phyloP scores from a whole-genome alignment of 2,888 invertebrate species.

The Rhamphomyia laevipes region DNA sequence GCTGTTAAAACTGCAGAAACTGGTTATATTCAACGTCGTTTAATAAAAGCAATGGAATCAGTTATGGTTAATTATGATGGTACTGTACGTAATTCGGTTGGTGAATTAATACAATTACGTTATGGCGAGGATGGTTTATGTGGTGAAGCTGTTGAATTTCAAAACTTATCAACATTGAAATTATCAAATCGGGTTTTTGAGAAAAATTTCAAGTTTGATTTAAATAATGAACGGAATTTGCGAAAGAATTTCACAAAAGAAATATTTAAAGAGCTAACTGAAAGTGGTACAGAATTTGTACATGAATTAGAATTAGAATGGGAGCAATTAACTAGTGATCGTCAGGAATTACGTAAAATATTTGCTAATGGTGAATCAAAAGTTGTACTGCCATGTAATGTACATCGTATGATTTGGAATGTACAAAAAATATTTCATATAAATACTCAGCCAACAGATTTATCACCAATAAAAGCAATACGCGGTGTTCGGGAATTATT shows the following conservation, averaged over 20 bases:
- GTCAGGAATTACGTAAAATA: slow-evolving; percentile 71
- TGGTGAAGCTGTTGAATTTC: slow-evolving; percentile 83
- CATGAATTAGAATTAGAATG: slow-evolving; percentile 86
- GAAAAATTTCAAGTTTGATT: slow-evolving; percentile 85
- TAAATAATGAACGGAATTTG: slow-evolving; percentile 77
- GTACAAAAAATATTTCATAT: slow-evolving; percentile 98
- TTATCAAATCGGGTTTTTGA: slow-evolving; percentile 81
- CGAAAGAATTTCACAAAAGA: slow-evolving; percentile 63
- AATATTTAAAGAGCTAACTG: slow-evolving; percentile 77
- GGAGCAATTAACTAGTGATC: slow-evolving; percentile 78
- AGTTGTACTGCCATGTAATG: slow-evolving; percentile 90
- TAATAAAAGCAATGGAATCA: slow-evolving; percentile 97
- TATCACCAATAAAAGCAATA: slow-evolving; percentile 72
- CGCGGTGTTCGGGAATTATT: slow-evolving; percentile 76
- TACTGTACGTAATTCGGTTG: slow-evolving; percentile 85
- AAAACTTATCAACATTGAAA: slow-evolving; percentile 57
- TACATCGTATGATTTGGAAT: slow-evolving; percentile 97
- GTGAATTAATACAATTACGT: slow-evolving; percentile 73
- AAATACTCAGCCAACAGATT: slow-evolving; percentile 78
- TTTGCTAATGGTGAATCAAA: slow-evolving; percentile 94
- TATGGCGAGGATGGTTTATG: slow-evolving; percentile 97
- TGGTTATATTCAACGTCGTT: slow-evolving; percentile 93
- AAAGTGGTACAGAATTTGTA: slow-evolving; percentile 68
- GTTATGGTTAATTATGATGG: slow-evolving; percentile 96
- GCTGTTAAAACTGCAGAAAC: slow-evolving; percentile 99